These are phyloP conservation scores for Melieria crassipennis DNA, from an alignment of 2,888 invertebrate species.

Conservation along the genomic window DNA sequence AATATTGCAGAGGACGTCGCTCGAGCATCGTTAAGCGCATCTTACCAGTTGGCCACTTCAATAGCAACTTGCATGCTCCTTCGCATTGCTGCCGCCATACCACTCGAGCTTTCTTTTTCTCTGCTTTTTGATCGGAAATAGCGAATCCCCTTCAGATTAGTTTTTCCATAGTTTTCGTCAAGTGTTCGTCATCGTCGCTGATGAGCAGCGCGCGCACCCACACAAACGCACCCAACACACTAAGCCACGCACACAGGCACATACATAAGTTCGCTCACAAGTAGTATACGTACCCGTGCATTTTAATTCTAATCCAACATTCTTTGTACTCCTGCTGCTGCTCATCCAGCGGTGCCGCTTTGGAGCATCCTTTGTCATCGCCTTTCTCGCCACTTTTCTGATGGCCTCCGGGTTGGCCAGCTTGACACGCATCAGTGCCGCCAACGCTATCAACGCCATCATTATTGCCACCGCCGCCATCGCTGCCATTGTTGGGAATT, in stretches of 20 bases:
- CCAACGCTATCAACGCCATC: slow-evolving; percentile 13
- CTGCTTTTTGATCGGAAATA: not conserved
- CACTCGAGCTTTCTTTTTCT: not conserved
- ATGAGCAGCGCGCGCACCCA: not conserved
- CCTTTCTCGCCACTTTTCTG: not conserved
- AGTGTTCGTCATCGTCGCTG: not conserved
- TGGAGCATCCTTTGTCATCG: slow-evolving; percentile 12
- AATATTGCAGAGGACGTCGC: too few species aligned
- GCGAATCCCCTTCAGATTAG: not conserved
- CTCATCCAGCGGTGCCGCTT: not conserved
- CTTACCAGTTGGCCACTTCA: too few species aligned
- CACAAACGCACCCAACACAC: not conserved
- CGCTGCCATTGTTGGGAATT: not conserved
- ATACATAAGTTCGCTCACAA: not conserved
- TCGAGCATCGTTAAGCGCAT: not conserved
- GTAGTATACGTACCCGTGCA: not conserved
- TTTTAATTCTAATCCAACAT: slow-evolving; percentile 41
- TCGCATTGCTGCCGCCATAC: not conserved
- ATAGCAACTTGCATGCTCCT: not conserved
- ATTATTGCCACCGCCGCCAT: not conserved
- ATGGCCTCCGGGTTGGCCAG: not conserved
- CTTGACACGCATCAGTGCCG: slow-evolving; percentile 21
- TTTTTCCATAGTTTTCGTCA: not conserved
- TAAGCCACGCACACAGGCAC: not conserved
- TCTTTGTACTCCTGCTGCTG: slow-evolving; percentile 31